Conservation (phyloP, 2,888 invertebrate genomes). For the Eupeodes latifasciatus region DNA sequence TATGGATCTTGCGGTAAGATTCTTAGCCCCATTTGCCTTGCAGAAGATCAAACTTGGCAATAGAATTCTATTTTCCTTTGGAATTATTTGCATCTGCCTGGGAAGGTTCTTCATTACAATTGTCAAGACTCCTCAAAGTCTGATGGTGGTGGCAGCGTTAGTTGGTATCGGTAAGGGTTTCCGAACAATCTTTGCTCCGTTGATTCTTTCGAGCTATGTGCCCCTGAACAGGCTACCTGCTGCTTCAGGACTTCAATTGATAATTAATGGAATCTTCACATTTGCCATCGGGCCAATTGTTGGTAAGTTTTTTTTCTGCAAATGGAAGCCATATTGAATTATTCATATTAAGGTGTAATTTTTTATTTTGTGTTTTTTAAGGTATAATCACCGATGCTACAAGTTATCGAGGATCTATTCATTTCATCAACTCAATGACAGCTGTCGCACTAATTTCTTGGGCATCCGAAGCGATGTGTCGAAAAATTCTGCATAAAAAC, state of each 20-base stretch:
- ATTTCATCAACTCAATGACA: conserved; percentile 80
- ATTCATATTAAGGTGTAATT: neutral
- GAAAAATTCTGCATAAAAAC: conserved; percentile 62
- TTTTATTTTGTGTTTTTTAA: conserved; percentile 41
- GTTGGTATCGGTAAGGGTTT: conserved; percentile 90
- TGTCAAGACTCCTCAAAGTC: conserved; percentile 85
- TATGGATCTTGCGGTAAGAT: conserved; percentile 88
- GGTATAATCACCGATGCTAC: conserved; percentile 80
- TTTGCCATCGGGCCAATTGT: conserved; percentile 87
- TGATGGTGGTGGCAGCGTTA: conserved; percentile 86
- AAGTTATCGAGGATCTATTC: conserved; percentile 80
- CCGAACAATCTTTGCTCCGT: conserved; percentile 90
- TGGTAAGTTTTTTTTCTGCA: conserved; percentile 84
- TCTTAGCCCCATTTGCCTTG: conserved; percentile 88
- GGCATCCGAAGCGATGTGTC: conserved; percentile 79
- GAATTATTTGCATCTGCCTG: conserved; percentile 86
- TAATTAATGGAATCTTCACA: conserved; percentile 88
- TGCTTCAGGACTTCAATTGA: conserved; percentile 89
- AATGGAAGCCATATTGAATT: neutral
- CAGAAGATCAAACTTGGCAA: conserved; percentile 89
- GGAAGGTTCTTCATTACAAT: conserved; percentile 82
- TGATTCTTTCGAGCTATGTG: conserved; percentile 90
- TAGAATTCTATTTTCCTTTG: conserved; percentile 88
- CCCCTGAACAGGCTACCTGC: conserved; percentile 89
- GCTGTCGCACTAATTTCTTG: conserved; percentile 79